These are phyloP conservation scores for Saturnia japonica DNA, from an alignment of 2,888 invertebrate genomes.

Conservation along the genomic window DNA sequence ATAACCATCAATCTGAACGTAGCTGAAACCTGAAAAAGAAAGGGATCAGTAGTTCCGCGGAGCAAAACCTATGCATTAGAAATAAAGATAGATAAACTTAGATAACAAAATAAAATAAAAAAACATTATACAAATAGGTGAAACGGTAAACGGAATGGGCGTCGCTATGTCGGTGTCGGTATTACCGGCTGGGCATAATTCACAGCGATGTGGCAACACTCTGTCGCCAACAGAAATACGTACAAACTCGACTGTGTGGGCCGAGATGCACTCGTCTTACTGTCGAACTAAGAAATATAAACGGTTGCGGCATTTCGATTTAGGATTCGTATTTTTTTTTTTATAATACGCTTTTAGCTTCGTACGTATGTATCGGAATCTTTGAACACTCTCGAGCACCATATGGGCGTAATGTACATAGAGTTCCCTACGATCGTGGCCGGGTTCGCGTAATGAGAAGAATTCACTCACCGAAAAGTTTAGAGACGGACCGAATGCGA, in stretches of 20 bases:
- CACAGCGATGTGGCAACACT: constrained; percentile 61
- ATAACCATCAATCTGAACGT: too few species aligned
- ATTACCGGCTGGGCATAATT: constrained; percentile 52
- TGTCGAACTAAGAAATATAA: background rate
- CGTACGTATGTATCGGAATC: too few species aligned
- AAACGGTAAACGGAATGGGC: constrained; percentile 12
- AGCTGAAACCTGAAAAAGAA: too few species aligned
- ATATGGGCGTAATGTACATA: too few species aligned
- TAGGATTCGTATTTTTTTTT: background rate
- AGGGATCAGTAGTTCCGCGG: too few species aligned
- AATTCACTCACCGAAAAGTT: too few species aligned
- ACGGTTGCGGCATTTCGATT: background rate
- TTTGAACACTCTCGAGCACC: too few species aligned
- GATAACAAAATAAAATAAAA: background rate
- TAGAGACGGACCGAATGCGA: too few species aligned
- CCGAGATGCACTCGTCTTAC: constrained; percentile 62
- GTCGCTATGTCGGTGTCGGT: constrained; percentile 11
- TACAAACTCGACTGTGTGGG: constrained; percentile 58
- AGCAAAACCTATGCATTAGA: background rate
- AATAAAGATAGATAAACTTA: background rate
- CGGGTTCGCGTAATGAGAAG: too few species aligned
- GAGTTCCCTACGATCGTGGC: too few species aligned
- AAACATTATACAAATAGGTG: constrained; percentile 9
- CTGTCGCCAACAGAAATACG: constrained; percentile 65
- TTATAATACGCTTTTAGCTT: too few species aligned